Percentiles rank a stretch among this genome's conserved stretches.
Conservation (phyloP, 2,113 vertebrate species). For the Apistogramma diplotaenia region DNA sequence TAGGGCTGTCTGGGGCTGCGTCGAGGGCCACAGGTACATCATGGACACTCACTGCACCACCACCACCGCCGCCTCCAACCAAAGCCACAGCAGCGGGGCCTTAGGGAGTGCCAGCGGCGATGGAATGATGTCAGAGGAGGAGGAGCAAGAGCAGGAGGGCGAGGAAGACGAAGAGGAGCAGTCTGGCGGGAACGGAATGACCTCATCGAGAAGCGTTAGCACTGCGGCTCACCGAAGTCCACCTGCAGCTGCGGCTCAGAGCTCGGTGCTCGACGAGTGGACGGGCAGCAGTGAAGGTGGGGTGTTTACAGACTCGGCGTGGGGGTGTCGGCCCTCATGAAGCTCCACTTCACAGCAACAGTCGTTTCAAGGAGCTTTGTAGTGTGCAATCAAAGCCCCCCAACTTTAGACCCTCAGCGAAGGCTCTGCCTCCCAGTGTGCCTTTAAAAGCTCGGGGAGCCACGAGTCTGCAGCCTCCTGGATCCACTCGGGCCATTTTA, state of each 20-base stretch:
- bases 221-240: neutral
- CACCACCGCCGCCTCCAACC: neutral
- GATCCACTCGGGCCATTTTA: no score
- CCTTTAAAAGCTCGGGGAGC: no score
- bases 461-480: no score
- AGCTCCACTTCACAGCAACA: no score
- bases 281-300: slow-evolving; percentile 53
- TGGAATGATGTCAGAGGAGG: slow-evolving; percentile 7
- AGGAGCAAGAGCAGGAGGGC: neutral
- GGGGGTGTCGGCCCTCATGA: rapidly evolving
- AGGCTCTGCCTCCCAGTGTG: no score
- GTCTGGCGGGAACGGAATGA: neutral
- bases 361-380: neutral
- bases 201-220: neutral
- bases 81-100: neutral
- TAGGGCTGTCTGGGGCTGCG: slow-evolving; percentile 86
- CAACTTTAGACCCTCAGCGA: no score
- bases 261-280: slow-evolving; percentile 21
- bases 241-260: slow-evolving; percentile 10
- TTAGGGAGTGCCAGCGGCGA: neutral
- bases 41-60: slow-evolving; percentile 75
- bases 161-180: slow-evolving; percentile 10
- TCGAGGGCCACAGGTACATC: slow-evolving; percentile 84
- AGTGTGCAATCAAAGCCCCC: neutral
- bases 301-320: neutral